Evolutionary conservation across 1,140 invertebrate genomes (phyloP), one percentile per base, ranked within the genome.

Genomic region (Manduca sexta): DNA sequence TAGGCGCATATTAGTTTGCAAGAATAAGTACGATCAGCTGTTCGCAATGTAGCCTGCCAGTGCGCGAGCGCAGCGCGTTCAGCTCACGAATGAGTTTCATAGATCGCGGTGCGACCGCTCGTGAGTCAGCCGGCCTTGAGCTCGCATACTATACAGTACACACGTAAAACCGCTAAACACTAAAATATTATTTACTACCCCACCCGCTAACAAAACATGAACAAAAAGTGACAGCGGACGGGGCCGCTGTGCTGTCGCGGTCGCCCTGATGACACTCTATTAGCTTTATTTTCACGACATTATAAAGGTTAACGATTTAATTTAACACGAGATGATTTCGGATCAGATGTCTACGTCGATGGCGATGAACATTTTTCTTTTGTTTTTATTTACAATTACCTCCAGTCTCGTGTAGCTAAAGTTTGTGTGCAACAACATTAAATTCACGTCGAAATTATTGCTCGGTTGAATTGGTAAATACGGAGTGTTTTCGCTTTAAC

Each of bases 61-160:
- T n/a, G n/a, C n/a, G n/a, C n/a, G n/a, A n/a, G n/a, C n/a, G n/a
- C n/a, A n/a, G n/a, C n/a, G n/a, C n/a, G n/a, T n/a, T n/a, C n/a
- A n/a, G n/a, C n/a, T n/a, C n/a, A n/a, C n/a, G n/a, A n/a, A n/a
- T n/a, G n/a, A 64, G 55, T 52, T 65, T 63, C 52, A 50, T 55
- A 58, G 54, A 51, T 63, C 60, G 56, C 40, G 49, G 59, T 52
- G 46, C 43, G 49, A 54, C 45, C 45, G 61, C 57, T 44, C 74
- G 72, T 82, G 81, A 84, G 49, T 84, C 78, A 82, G 53, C 13
- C 66, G 72, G 68, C 81, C 81, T 84, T 83, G 73, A 56, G 60
- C 52, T 49, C 55, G 52, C 63, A 60, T 60, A 69, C 53, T 26
- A 26, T 60, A 63, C 52, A 57, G 47, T 42, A 42, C 26, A 52